Conservation (phyloP, 2,797 vertebrate genomes). For the Tympanoctomys barrerae region DNA sequence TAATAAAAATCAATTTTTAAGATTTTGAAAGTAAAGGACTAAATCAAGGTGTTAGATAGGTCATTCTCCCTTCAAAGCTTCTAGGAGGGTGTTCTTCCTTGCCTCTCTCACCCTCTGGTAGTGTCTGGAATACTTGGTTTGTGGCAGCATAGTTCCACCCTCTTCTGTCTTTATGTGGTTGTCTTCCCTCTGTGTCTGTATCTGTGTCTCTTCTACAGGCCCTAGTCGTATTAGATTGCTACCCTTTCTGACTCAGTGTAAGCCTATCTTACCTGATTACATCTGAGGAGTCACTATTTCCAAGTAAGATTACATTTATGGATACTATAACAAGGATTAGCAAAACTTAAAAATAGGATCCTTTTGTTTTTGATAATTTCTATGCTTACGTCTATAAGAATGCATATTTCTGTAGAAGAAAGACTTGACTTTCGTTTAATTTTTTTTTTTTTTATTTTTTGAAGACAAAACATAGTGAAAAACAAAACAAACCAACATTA, state of each 20-base stretch:
- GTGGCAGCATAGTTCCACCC: not conserved
- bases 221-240: not conserved
- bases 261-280: not conserved
- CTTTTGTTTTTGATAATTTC: not conserved
- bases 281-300: not conserved
- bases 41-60: not conserved
- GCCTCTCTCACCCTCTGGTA: not conserved
- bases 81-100: not conserved
- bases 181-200: not conserved
- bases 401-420: not conserved
- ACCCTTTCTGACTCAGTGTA: not conserved
- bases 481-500: too few relatives aligned
- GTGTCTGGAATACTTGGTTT: not conserved
- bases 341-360: not conserved
- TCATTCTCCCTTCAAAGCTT: not conserved
- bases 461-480: too few relatives aligned
- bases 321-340: not conserved
- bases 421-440: not conserved
- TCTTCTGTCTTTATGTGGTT: not conserved
- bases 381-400: not conserved
- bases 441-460: too few relatives aligned
- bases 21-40: not conserved
- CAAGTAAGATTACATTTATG: slow-evolving; percentile 6
- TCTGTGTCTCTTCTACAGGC: not conserved
- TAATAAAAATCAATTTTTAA: not conserved